Base-by-base conservation (phyloP, 2,113 vertebrate genomes). In the Calcarius ornatus region DNA sequence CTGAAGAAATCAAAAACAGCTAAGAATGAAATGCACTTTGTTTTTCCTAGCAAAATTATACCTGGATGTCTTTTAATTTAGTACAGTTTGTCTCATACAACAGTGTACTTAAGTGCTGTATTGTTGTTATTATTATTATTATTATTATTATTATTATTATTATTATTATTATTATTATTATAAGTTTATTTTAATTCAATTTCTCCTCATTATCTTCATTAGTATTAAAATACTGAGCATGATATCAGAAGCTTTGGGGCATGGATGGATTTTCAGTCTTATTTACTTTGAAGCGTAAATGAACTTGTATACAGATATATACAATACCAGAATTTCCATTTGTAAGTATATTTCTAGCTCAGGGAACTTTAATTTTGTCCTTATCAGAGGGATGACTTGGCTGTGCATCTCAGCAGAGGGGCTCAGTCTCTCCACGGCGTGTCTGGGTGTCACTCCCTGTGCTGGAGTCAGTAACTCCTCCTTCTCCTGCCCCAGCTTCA, bases 261-360 rank as follows among this genome's bases (percentile, higher is more conserved):
- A 48, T 48, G 20, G 21, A n/a, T 66, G 92, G 43, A 81, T 91
- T 80, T 93, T 54, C 31, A 71, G 30, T 70, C 59, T 89, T 92
- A 40, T 54, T 85, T 89, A 15, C 21, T 81, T 48, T 3, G 22
- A 77, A 90, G 42, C 8, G 8, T 56, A 88, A 90, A 64, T 42
- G 8, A 1, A 30, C 16, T 19, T 27, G 1, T 40, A 19, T 47
- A 64, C 12, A 28, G 3, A 21, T 15, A 18, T 9, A 15, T 5
- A 70, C 3, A 1, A 20, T 30, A 81, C 8, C 42, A 85, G 22
- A 65, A 63, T 78, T 77, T 70, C 16, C 24, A 20, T 54, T 70
- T 57, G 14, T 35, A 47, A 65, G 20, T 33, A 9, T 22, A 65
- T 65, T 22, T 69, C 37, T 48, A 73, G 51, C 18, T 51, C 25